Evolutionary conservation across 92 coral and sea anemone genomes (phyloP), one percentile per base, ranked within the genome.

Genomic region (Chrysogorgia sp.): DNA sequence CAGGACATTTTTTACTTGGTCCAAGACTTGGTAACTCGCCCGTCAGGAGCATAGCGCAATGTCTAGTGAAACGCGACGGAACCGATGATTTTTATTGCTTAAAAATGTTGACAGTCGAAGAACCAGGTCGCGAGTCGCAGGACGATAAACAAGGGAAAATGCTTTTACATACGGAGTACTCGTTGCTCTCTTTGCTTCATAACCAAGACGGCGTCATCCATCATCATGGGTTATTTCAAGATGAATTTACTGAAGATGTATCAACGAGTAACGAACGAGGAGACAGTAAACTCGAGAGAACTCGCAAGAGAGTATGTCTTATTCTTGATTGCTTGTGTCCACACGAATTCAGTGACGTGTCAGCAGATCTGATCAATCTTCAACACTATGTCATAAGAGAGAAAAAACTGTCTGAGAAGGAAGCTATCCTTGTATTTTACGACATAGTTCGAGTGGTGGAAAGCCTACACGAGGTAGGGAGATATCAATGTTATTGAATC

Each of bases 1-100:
- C 99, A 6, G 99, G 99, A 1, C 92, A 91, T 67, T 96, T 91
- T 76, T 85, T 96, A 40, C 83, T 96, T 24, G 99, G 99, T 14
- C 96, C 99, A 17, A 86, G 99, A 84, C 81, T 96, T 35, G 99
- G 99, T 21, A 96, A 96, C 76, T 96, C 99, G 47, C 99, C 99
- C 23, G 99, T 96, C 0, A 88, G 99, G 52, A 96, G 99, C 55
- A 96, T 96, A 35, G 99, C 91, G 17, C 99, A 96, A 64, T 96
- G 99, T 71, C 85, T 96, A 50, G 99, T 97, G n/a, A 96, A 96
- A 80, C 90, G 87, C 50, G 99, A 91, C 56, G 99, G 97, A 15
- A 91, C 99, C 20, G 99, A 96, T 82, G 99, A 96, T 65, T 96
- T 96, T 66, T 96, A 91, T 74, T 89, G 96, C 59, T 87, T 96